Evolutionary conservation across 2,113 vertebrate genomes (phyloP), one percentile per base, ranked within the genome.

Genomic region (Grantiella picta): DNA sequence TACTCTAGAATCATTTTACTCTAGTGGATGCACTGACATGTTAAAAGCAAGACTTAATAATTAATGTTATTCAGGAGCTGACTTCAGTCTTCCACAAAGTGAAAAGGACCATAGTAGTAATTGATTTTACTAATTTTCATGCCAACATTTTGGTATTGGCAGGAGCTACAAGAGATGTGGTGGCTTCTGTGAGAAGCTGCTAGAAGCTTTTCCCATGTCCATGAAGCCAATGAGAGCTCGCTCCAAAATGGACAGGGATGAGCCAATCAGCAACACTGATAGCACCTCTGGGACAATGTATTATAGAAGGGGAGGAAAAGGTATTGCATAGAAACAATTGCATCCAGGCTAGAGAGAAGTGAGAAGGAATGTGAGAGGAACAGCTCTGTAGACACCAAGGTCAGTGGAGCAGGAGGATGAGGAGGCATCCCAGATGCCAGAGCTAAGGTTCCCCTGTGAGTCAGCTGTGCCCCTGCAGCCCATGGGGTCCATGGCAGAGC

Each of bases 151-250:
- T 66, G 28, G 8, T 24, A 40, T 24, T 49, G 24, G 15, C 1
- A 2, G 59, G 17, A 31, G 12, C 5, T 36, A 19, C 21, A 42
- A 63, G 12, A 35, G 8, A 18, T 5, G 1, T 35, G 16, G 17
- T 35, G 6, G 6, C 20, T 42, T 60, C 27, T 53, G 33, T 71
- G 42, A 80, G 29, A 49, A 56, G 21, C 7, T 56, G 10, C 50
- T 22, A 9, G 31, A 56, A 49, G 27, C 12, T 66, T 65, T 6
- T 2, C 5, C 5, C 6, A 9, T 20, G 14, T 20, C 31, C 8
- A 7, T 2, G 7, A 15, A 54, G 17, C 5, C 47, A 50, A 8
- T 16, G 15, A 3, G 35, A 45, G 6, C 0, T 0, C 2, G 7
- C 8, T 91, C 4, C 14, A 29, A 78, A 36, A 22, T 0, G 1